A percentile compares a stretch with the other conserved stretches of the same genome.
Evolutionary conservation across 2,113 vertebrate genomes (phyloP).

Genomic region (Sapayoa aenigma): DNA sequence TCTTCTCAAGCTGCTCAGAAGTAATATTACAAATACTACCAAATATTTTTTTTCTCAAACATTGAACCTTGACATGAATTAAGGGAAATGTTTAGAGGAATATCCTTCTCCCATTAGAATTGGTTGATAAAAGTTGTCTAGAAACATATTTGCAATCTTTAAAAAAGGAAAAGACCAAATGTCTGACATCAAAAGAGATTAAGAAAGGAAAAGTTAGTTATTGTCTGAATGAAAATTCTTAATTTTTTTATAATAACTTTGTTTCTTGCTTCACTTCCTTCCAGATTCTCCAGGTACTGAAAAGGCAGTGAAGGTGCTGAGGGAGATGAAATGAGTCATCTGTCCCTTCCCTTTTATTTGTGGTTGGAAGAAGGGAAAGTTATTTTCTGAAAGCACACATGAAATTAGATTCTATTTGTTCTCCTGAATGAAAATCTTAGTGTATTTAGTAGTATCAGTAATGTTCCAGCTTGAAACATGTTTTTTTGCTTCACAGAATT

Average conservation of each 20-base stretch:
- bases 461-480: not conserved
- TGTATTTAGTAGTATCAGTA: not conserved
- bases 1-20: not conserved
- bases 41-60: not conserved
- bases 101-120: not conserved
- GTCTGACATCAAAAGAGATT: not conserved
- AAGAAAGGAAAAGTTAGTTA: not conserved
- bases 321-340: not conserved
- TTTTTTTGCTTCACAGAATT: not conserved
- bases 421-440: not conserved
- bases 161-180: not conserved
- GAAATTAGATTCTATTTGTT: not conserved
- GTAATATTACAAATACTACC: not conserved
- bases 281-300: not conserved
- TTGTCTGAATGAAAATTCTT: not conserved
- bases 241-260: not conserved
- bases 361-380: not conserved
- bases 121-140: not conserved
- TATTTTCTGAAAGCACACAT: not conserved
- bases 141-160: not conserved
- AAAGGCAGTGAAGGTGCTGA: not conserved
- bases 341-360: not conserved
- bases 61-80: not conserved
- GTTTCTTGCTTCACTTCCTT: not conserved
- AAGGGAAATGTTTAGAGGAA: not conserved